phyloP scores from a whole-genome alignment of 2,113 vertebrate species.

The Phainopepla nitens region DNA sequence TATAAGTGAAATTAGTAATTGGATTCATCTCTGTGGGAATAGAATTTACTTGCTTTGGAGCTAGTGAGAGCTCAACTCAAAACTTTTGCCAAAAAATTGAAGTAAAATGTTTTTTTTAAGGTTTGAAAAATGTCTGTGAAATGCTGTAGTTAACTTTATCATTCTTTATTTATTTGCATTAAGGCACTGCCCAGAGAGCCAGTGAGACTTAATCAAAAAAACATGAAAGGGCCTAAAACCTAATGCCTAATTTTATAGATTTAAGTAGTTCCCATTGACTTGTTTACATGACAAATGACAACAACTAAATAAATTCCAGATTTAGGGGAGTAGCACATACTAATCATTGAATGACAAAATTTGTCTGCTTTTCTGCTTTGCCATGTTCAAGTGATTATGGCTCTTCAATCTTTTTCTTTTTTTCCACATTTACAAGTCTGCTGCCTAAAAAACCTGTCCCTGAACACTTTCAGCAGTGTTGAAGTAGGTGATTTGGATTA shows the following conservation, averaged over 20 bases:
- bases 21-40: neutral
- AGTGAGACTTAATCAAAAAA: neutral
- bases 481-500: neutral
- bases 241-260: conserved; percentile 25
- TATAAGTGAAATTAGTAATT: conserved; percentile 29
- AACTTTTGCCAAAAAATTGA: neutral
- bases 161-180: neutral
- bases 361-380: neutral
- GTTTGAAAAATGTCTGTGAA: neutral
- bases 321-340: neutral
- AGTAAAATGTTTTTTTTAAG: neutral
- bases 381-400: neutral
- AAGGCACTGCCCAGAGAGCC: neutral
- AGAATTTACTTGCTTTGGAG: neutral
- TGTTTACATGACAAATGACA: conserved; percentile 53
- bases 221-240: neutral
- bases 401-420: neutral
- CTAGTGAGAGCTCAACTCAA: neutral
- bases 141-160: neutral
- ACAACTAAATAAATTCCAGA: conserved; percentile 41
- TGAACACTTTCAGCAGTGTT: neutral
- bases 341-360: neutral
- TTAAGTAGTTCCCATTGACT: conserved; percentile 35
- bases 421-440: neutral
- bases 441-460: neutral